phyloP scores from a whole-genome alignment of 2,797 vertebrate species.

The Neosilurus mollespiculum region DNA sequence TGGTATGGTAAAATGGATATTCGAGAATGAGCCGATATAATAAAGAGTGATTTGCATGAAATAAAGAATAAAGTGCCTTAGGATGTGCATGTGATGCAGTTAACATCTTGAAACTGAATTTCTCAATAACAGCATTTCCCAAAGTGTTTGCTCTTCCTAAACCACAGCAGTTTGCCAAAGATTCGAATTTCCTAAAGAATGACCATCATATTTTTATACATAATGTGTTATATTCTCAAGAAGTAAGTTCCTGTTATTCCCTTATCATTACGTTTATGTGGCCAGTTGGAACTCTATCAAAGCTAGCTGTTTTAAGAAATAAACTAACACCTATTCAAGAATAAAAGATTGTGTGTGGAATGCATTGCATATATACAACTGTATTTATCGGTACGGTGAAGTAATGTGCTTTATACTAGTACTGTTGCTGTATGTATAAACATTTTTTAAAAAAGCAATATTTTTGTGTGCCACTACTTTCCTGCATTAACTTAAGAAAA shows the following conservation, averaged over 20 bases:
- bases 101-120: background rate
- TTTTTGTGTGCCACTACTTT: background rate
- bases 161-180: background rate
- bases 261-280: background rate
- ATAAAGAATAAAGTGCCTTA: background rate
- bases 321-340: background rate
- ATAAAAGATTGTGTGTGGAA: background rate
- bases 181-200: background rate
- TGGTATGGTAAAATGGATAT: background rate
- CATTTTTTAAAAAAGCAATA: background rate
- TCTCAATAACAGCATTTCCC: background rate
- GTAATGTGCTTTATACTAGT: no score
- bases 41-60: no score
- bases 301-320: background rate
- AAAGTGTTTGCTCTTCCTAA: background rate
- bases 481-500: background rate
- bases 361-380: background rate
- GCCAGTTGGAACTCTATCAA: background rate
- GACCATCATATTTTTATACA: background rate
- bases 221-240: background rate
- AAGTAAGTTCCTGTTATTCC: background rate
- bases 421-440: background rate
- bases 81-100: background rate
- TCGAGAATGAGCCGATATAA: background rate
- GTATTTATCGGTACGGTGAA: background rate